phyloP scores from a whole-genome alignment of 2,888 invertebrate species.

The Folsomia candida region DNA sequence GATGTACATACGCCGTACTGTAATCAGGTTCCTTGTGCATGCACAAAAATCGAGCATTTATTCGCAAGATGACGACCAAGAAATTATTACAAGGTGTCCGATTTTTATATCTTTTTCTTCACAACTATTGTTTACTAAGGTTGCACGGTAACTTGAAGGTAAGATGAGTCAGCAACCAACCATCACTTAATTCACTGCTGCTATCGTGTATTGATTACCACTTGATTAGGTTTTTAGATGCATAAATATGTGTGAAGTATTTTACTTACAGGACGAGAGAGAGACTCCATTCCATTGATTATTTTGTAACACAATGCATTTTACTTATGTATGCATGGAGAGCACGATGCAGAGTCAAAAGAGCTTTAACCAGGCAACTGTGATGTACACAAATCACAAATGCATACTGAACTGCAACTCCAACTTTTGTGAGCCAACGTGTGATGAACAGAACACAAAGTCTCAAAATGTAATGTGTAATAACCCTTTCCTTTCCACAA shows the following conservation, averaged over 20 bases:
- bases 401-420: background rate
- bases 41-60: no score
- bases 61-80: no score
- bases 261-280: background rate
- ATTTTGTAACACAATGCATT: background rate
- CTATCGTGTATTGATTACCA: no score
- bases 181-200: no score
- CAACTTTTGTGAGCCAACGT: background rate
- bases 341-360: background rate
- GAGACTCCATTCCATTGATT: background rate
- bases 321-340: background rate
- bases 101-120: no score
- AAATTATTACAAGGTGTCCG: background rate
- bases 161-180: background rate
- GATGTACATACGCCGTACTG: no score
- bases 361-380: background rate
- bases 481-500: background rate
- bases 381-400: constrained; percentile 5
- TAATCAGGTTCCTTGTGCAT: no score
- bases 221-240: background rate
- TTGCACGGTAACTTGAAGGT: background rate
- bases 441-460: background rate
- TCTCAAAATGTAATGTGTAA: background rate
- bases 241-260: background rate
- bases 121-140: background rate